Base-by-base conservation (phyloP, 2,888 invertebrate species). In the Chesias legatella region DNA sequence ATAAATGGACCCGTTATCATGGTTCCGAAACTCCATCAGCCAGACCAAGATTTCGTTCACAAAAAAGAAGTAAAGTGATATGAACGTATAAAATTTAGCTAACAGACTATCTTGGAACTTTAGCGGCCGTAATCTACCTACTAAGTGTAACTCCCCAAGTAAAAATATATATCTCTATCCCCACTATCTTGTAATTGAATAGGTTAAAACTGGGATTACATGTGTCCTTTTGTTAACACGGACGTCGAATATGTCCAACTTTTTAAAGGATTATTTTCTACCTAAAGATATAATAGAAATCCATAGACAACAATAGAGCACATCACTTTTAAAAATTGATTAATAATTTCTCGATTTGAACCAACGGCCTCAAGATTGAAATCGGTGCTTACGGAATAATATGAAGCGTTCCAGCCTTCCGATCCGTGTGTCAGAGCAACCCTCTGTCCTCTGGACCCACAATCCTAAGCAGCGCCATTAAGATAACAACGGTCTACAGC, bases 401-500 rank as follows among this genome's bases (percentile, higher is more conserved):
- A n/a, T n/a, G n/a, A n/a, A n/a, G n/a, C 25, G 25, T 33, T n/a
- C 23, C 21, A 20, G n/a, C 23, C 10, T 24, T 11, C 0, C 3
- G 0, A 10, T 2, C 43, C n/a, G 49, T 60, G 49, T 56, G 58
- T 63, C 42, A 28, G 24, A 21, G 1, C 25, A 28, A 40, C 45
- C 52, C 57, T 56, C 58, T 52, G 59, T 57, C 56, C 47, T 48
- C 50, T 46, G 53, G 37, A 51, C 45, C 62, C 58, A 52, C 64
- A 62, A 57, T 56, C 62, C 60, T 65, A 61, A 65, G 64, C 64
- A 60, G 53, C 38, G 56, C 51, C 49, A 59, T 56, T 53, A 57
- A 59, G 58, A 59, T 55, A 59, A 59, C 59, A 57, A 42, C 57
- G 59, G 59, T 55, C 51, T 48, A 45, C 48, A 53, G 52, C 60